Evolutionary conservation across 2,113 vertebrate genomes (phyloP).

Genomic region (Hippocampus barbouri): DNA sequence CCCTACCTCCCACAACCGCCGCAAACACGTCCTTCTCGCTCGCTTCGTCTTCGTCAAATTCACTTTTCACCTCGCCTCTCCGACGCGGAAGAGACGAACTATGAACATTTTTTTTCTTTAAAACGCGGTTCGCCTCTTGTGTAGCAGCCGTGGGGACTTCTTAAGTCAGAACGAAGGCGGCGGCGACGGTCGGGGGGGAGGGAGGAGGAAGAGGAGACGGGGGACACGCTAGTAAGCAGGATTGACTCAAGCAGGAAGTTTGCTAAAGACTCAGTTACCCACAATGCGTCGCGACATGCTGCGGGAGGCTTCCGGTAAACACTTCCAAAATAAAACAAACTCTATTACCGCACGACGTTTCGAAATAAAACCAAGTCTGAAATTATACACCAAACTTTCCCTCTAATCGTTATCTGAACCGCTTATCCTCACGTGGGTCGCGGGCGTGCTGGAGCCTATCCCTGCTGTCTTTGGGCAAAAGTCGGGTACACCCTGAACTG

Average conservation of each 20-base stretch:
- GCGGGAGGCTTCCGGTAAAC: constrained; percentile 8
- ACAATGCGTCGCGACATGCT: neutral
- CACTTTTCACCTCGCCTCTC: constrained; percentile 26
- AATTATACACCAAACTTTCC: too few species aligned
- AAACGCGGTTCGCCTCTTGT: neutral
- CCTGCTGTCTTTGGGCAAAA: too few species aligned
- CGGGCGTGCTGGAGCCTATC: too few species aligned
- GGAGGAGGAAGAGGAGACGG: constrained; percentile 21
- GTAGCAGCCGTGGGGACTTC: constrained; percentile 17
- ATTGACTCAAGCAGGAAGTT: constrained; percentile 8
- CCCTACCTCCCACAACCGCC: neutral
- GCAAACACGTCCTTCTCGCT: constrained; percentile 3
- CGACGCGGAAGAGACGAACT: neutral
- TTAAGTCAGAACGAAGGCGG: constrained; percentile 21
- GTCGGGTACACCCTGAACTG: too few species aligned
- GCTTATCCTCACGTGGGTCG: too few species aligned
- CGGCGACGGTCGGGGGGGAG: constrained; percentile 18
- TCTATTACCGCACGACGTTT: neutral
- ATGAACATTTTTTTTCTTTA: neutral
- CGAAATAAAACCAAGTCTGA: neutral
- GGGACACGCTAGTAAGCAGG: constrained; percentile 73
- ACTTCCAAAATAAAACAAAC: constrained; percentile 41
- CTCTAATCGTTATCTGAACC: too few species aligned
- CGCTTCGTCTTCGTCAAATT: constrained; percentile 14
- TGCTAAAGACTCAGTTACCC: neutral